Base-by-base conservation (phyloP, 2,113 vertebrate genomes). In the Dendrocopos noguchii region DNA sequence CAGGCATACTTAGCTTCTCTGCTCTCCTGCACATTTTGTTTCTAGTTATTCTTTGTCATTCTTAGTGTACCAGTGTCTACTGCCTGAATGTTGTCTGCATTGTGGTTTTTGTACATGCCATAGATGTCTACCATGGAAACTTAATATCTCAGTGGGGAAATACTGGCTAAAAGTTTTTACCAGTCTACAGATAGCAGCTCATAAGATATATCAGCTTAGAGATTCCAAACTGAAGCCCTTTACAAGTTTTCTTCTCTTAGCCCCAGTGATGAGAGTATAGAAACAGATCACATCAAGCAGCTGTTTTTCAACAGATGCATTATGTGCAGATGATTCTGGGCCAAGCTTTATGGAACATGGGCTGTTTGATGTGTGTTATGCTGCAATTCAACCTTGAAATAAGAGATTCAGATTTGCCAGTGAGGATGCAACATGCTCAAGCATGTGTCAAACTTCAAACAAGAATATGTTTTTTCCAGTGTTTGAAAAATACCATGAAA, bases 101-200 rank as follows among this genome's bases (percentile, higher is more conserved):
- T 42, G 10, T 0, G 0, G 13, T 73, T 80, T 80, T 86, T 55
- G 15, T 46, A 1, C 31, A 50, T 85, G 12, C 6, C 3, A 2
- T 44, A 27, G 16, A 16, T 4, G n/a, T 42, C n/a, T 73, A 9
- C 1, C 47, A 33, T 15, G 66, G 13, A 86, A 72, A 60, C 5
- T 12, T 74, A 50, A 2, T 27, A 76, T n/a, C 13, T 67, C 2
- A 1, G 6, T 34, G 31, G 24, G 21, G 16, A 73, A 79, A 53
- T 44, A 46, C 0, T n/a, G 9, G 1, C 11, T 75, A 27, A 39
- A 84, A 59, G 10, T 50, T 66, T 80, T 71, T 60, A 56, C 11
- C 17, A 15, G 13, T 20, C 16, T 81, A 57, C 71, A 73, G 52
- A 39, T 2, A 57, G 6, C 9, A 29, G 3, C 10, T 50, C 4